These are phyloP conservation scores for Diogma glabrata DNA, from an alignment of 2,888 invertebrate genomes.

Conservation along the genomic window DNA sequence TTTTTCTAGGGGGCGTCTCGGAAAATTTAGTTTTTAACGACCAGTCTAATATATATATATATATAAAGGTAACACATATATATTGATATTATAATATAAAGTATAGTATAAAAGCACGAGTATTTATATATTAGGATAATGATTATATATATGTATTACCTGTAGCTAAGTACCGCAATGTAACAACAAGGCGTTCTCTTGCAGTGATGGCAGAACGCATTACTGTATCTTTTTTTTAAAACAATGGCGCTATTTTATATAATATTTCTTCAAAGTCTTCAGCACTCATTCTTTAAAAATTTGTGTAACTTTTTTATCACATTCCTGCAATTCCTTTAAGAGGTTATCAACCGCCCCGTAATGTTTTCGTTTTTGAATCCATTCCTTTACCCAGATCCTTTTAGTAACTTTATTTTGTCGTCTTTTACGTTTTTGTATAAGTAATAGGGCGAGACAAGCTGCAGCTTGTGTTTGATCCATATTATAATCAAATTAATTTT, in stretches of 20 bases:
- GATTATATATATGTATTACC: neutral
- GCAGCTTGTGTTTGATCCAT: neutral
- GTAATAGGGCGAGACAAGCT: too few relatives aligned
- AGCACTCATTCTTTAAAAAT: slow-evolving; percentile 3
- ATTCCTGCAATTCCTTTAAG: neutral
- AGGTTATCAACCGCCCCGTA: neutral
- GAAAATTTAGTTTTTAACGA: too few relatives aligned
- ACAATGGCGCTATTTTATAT: neutral
- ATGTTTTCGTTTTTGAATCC: neutral
- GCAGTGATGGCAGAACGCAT: neutral
- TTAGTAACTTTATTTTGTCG: neutral
- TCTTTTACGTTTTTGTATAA: neutral
- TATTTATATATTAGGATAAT: too few relatives aligned
- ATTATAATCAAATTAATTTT: neutral
- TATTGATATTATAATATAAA: too few relatives aligned
- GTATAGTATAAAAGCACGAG: too few relatives aligned
- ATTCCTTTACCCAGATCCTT: neutral
- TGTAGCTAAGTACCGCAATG: slow-evolving; percentile 4
- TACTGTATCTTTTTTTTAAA: neutral
- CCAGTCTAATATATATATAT: too few relatives aligned
- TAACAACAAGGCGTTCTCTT: slow-evolving; percentile 1
- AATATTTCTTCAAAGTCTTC: slow-evolving; percentile 3
- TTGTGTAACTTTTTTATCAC: neutral
- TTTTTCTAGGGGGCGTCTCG: too few relatives aligned
- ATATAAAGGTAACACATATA: too few relatives aligned